phyloP scores from a whole-genome alignment of 2,888 invertebrate genomes.

The Aspidapion aeneum region DNA sequence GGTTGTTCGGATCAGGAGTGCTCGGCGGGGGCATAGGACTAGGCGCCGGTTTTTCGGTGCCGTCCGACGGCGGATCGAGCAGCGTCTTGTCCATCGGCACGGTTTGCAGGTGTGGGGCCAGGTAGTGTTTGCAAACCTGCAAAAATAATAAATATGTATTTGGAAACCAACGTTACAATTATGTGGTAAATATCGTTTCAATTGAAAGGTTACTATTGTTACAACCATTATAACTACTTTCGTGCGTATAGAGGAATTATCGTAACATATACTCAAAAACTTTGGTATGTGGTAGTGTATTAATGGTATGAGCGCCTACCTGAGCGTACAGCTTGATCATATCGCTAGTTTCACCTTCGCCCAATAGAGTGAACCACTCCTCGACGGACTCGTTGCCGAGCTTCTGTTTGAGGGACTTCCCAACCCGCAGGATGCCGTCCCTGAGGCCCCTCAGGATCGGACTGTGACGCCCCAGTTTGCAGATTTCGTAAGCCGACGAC shows the following conservation, averaged over 20 bases:
- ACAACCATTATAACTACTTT: too few species aligned
- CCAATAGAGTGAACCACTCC: slow-evolving; percentile 86
- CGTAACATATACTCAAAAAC: too few species aligned
- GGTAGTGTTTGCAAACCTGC: slow-evolving; percentile 66
- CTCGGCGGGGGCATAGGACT: slow-evolving; percentile 39
- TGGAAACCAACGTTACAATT: too few species aligned
- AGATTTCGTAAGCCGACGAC: slow-evolving; percentile 91
- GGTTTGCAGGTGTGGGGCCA: slow-evolving; percentile 72
- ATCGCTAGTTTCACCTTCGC: slow-evolving; percentile 75
- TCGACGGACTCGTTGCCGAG: slow-evolving; percentile 65
- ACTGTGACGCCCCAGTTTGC: slow-evolving; percentile 89
- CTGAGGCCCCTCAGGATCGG: slow-evolving; percentile 80
- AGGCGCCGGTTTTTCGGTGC: slow-evolving; percentile 53
- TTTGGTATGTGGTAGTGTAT: neutral
- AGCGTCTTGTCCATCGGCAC: slow-evolving; percentile 72
- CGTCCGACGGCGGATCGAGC: slow-evolving; percentile 63
- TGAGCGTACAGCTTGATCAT: slow-evolving; percentile 86
- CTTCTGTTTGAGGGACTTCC: slow-evolving; percentile 61
- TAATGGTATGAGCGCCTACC: slow-evolving; percentile 42
- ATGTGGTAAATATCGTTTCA: too few species aligned
- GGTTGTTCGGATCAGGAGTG: slow-evolving; percentile 33
- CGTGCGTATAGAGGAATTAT: neutral
- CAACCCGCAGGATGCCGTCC: slow-evolving; percentile 86
- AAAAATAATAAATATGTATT: slow-evolving; percentile 7
- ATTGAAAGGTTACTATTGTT: too few species aligned